Evolutionary conservation across 2,113 vertebrate species (phyloP), one percentile per base, ranked within the genome.

Genomic region (Rousettus leschenaultii): DNA sequence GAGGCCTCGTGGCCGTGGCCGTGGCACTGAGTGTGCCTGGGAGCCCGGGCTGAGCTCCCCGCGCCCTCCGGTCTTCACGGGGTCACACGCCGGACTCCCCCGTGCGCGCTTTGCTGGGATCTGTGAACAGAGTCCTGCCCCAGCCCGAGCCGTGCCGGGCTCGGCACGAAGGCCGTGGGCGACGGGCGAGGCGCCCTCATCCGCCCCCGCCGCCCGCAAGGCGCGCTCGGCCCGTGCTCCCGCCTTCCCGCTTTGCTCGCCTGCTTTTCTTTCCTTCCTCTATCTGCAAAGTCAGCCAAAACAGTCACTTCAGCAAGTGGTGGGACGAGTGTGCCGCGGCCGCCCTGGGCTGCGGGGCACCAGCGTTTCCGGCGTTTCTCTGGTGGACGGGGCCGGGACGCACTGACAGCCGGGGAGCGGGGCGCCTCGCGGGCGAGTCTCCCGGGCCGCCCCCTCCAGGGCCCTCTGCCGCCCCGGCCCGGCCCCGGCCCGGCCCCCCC

Each of bases 261-360:
- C 65, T 71, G 21, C 15, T 35, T 45, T 55, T 51, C 79, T 55
- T 40, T 45, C 38, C 61, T 70, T 12, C 21, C 18, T 30, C 63
- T 55, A 26, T 53, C 73, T 45, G 89, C 66, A 65, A 24, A 68
- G 85, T 87, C 70, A 71, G 30, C 70, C 93, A 43, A 11, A 45
- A 45, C 43, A 33, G 33, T 66, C 26, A 11, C 51, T 61, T 40
- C 0, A 13, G 18, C 35, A 55, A 83, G 59, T 55, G 28, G 10
- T 3, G 2, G 6, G 8, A 40, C 21, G 28, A 7, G 0, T 22
- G 35, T 1, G 7, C 18, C 48, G 30, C 16, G 45, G 1, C 3
- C 6, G 16, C 7, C 4, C 0, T 30, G 57, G 57, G 55, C 85
- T 2, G 2, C 0, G 33, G 5, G 4, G 2, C 18, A 8, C 10